These are phyloP conservation scores for Upupa epops DNA, from an alignment of 2,113 vertebrate species.

Conservation along the genomic window DNA sequence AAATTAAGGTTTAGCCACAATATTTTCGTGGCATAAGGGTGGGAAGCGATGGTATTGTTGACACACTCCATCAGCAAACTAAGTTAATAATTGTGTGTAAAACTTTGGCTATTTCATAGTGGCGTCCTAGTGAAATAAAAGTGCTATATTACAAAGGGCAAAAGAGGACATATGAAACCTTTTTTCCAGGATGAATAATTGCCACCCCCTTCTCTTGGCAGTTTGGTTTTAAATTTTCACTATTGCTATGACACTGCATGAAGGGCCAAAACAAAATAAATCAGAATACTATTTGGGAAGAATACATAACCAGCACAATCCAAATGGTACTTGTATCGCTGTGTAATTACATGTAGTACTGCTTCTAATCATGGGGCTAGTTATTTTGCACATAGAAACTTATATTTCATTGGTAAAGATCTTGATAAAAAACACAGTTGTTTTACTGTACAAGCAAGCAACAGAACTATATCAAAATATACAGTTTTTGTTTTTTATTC, in stretches of 20 bases:
- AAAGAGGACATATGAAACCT: constrained; percentile 73
- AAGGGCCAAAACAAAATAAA: constrained; percentile 71
- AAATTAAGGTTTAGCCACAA: constrained; percentile 80
- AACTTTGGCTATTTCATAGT: constrained; percentile 83
- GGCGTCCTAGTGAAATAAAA: constrained; percentile 80
- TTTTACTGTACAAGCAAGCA: constrained; percentile 78
- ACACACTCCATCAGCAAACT: constrained; percentile 72
- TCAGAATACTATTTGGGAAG: constrained; percentile 74
- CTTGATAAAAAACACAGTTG: constrained; percentile 74
- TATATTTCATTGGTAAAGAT: constrained; percentile 77
- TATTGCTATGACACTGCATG: constrained; percentile 83
- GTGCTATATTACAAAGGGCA: constrained; percentile 81
- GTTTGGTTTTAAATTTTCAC: constrained; percentile 75
- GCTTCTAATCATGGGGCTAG: constrained; percentile 76
- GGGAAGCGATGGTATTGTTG: constrained; percentile 59
- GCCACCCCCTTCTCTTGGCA: constrained; percentile 77
- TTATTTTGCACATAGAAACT: constrained; percentile 79
- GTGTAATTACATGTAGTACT: constrained; percentile 80
- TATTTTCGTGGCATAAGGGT: constrained; percentile 61
- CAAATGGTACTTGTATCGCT: constrained; percentile 71
- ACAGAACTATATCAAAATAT: constrained; percentile 77
- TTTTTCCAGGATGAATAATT: constrained; percentile 64
- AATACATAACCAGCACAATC: constrained; percentile 78
- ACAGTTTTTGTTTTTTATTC: constrained; percentile 57
- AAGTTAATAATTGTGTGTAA: constrained; percentile 74